Conservation (phyloP, 2,113 vertebrate species). For the Spheniscus mendiculus region DNA sequence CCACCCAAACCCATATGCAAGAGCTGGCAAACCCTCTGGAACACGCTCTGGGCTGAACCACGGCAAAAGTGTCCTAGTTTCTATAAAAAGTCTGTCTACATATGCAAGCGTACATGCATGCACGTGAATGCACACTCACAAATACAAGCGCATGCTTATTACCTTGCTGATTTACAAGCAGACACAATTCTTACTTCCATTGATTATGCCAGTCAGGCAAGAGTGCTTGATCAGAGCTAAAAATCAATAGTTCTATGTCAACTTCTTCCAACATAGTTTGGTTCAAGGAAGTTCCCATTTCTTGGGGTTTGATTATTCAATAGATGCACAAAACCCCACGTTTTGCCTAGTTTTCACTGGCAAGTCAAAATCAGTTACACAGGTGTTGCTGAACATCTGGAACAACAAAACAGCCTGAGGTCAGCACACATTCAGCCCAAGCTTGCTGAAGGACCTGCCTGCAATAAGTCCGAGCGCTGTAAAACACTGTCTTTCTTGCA, state of each 20-base stretch:
- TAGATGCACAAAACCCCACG: neutral
- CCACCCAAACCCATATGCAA: neutral
- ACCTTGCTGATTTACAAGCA: neutral
- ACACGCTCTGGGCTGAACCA: neutral
- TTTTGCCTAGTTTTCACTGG: neutral
- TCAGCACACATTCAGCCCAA: neutral
- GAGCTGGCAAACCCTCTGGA: neutral
- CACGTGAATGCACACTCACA: rapidly evolving
- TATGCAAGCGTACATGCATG: rapidly evolving
- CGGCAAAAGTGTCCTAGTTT: neutral
- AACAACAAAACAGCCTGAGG: neutral
- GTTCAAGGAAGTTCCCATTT: neutral
- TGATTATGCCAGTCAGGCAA: neutral
- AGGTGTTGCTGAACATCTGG: neutral
- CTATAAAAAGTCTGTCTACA: neutral
- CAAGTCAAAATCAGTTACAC: neutral
- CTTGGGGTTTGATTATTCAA: neutral
- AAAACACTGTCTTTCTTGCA: neutral
- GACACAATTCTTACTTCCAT: neutral
- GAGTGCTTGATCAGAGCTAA: neutral
- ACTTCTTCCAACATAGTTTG: neutral
- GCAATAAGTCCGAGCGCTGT: neutral
- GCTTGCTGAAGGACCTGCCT: neutral
- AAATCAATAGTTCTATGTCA: neutral
- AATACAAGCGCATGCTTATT: rapidly evolving